These are phyloP conservation scores for Macrotis lagotis DNA, from an alignment of 2,113 vertebrate genomes.

Conservation along the genomic window DNA sequence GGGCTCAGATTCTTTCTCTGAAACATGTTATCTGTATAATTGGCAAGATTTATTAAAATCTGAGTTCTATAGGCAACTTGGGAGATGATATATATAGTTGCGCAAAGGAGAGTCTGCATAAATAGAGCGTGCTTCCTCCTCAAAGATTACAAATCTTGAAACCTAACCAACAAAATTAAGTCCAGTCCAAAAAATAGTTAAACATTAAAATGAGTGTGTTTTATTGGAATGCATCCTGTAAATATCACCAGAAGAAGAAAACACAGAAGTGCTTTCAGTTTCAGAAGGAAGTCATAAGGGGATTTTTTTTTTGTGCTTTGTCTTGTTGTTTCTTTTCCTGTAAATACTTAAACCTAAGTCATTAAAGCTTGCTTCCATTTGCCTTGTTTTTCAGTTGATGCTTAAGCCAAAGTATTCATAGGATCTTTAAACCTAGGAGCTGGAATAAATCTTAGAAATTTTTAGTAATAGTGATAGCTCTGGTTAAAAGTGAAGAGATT, in stretches of 20 bases:
- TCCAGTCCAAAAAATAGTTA: not conserved
- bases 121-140: not conserved
- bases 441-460: not conserved
- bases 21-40: not conserved
- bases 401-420: slow-evolving; percentile 9
- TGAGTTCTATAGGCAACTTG: not conserved
- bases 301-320: no score
- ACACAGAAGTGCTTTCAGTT: not conserved
- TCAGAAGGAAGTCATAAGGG: not conserved
- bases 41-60: not conserved
- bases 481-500: slow-evolving; percentile 43
- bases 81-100: not conserved
- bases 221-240: not conserved
- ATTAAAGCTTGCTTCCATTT: slow-evolving; percentile 3
- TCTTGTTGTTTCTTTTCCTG: not conserved
- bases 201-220: not conserved
- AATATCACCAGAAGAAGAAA: not conserved
- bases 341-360: not conserved
- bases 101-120: not conserved
- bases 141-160: not conserved
- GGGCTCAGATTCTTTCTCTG: not conserved
- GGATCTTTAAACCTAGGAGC: not conserved
- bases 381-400: slow-evolving; percentile 29
- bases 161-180: not conserved
- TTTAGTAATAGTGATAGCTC: not conserved